phyloP scores from a whole-genome alignment of 2,888 invertebrate genomes.

The Mesochorus sp. region DNA sequence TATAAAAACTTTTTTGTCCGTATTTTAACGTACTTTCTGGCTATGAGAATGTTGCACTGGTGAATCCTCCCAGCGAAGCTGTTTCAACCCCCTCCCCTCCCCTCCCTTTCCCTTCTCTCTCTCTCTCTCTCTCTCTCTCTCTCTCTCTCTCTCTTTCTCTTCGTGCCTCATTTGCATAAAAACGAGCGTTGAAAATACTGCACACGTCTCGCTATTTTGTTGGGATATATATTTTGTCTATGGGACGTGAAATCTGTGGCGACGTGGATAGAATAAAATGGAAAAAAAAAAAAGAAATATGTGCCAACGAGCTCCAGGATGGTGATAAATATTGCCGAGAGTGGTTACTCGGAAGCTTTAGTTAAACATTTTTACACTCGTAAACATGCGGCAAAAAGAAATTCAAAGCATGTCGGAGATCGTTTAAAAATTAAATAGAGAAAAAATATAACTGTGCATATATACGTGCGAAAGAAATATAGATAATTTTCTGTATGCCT shows the following conservation, averaged over 20 bases:
- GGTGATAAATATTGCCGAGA: not conserved
- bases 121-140: no score
- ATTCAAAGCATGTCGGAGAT: not conserved
- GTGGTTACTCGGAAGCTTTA: not conserved
- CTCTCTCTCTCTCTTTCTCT: not conserved
- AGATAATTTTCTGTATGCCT: no score
- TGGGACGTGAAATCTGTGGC: conserved; percentile 21
- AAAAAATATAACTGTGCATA: no score
- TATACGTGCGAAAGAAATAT: no score
- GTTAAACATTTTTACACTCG: not conserved
- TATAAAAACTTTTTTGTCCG: no score
- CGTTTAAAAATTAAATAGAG: no score
- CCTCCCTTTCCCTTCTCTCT: no score
- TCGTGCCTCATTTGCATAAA: conserved; percentile 53
- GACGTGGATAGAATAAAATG: conserved; percentile 16
- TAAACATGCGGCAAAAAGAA: not conserved
- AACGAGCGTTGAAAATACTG: conserved; percentile 45
- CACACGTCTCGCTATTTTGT: conserved; percentile 24
- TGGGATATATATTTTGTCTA: conserved; percentile 15
- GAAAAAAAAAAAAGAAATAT: conserved; percentile 12
- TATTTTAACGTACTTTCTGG: no score
- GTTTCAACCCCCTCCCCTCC: no score
- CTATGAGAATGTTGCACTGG: no score
- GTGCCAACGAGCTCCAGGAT: not conserved
- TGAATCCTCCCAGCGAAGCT: no score